Percentiles rank a stretch among this genome's conserved stretches.
phyloP scores from a whole-genome alignment of 2,888 invertebrate species.

The Byasa hedistus region DNA sequence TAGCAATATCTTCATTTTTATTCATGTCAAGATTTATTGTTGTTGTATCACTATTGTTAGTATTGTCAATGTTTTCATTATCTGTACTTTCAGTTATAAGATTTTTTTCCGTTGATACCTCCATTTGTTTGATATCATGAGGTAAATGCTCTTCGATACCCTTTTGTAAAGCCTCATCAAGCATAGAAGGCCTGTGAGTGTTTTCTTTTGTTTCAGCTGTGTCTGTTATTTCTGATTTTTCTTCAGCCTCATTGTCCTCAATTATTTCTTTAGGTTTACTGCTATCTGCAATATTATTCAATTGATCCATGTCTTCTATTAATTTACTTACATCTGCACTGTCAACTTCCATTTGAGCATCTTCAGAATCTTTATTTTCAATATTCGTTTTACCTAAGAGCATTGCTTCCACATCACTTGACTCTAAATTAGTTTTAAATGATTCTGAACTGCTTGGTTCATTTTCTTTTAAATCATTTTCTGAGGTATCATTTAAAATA shows the following conservation, averaged over 20 bases:
- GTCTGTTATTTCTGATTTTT: conserved; percentile 32
- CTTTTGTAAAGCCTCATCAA: conserved; percentile 63
- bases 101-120: conserved; percentile 25
- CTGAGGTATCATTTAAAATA: conserved; percentile 58
- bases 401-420: conserved; percentile 74
- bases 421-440: conserved; percentile 59
- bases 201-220: conserved; percentile 49
- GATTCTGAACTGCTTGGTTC: conserved; percentile 50
- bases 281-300: conserved; percentile 41
- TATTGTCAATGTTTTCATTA: conserved; percentile 23
- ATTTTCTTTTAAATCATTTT: conserved; percentile 49
- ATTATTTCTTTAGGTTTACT: conserved; percentile 34
- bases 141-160: conserved; percentile 64
- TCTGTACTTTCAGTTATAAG: conserved; percentile 19
- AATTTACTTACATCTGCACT: conserved; percentile 48
- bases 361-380: conserved; percentile 39
- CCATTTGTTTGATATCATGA: conserved; percentile 31
- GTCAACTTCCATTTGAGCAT: conserved; percentile 58
- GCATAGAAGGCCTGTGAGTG: conserved; percentile 67
- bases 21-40: conserved; percentile 12
- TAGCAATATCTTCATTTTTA: conserved; percentile 17
- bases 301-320: conserved; percentile 51
- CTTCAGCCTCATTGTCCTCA: conserved; percentile 31
- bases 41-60: conserved; percentile 28
- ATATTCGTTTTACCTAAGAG: conserved; percentile 59